Evolutionary conservation across 2,888 invertebrate species (phyloP).

Genomic region (Rutpela maculata): DNA sequence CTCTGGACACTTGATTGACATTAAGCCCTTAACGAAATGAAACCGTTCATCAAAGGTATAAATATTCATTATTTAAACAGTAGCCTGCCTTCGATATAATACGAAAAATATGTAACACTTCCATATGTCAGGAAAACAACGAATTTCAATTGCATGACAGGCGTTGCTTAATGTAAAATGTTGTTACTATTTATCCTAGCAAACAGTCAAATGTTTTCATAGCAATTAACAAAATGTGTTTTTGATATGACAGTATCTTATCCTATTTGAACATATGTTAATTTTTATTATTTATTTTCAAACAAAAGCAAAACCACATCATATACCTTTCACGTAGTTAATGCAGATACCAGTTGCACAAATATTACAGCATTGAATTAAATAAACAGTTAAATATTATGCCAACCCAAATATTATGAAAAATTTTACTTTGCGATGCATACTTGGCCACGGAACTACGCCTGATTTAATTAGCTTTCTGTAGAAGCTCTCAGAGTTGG

Average conservation of each 20-base stretch:
- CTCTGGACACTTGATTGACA: constrained; percentile 59
- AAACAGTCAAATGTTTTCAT: constrained; percentile 68
- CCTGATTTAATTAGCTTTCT: neutral
- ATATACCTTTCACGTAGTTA: constrained; percentile 18
- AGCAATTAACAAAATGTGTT: constrained; percentile 69
- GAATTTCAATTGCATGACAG: constrained; percentile 64
- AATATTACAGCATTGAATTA: constrained; percentile 24
- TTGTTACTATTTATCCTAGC: constrained; percentile 66
- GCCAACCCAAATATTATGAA: neutral
- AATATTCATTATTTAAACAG: constrained; percentile 66
- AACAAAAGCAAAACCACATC: constrained; percentile 42
- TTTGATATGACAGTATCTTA: constrained; percentile 68
- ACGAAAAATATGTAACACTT: constrained; percentile 55
- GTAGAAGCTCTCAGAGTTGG: neutral
- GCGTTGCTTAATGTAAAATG: constrained; percentile 63
- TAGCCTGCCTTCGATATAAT: constrained; percentile 58
- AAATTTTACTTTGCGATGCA: neutral
- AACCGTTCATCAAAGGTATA: constrained; percentile 59
- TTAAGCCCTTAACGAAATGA: constrained; percentile 58
- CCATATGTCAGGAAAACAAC: constrained; percentile 65
- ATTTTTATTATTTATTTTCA: constrained; percentile 51
- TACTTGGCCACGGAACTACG: neutral
- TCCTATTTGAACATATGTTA: constrained; percentile 69
- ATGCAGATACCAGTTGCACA: constrained; percentile 37
- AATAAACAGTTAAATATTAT: constrained; percentile 28